Evolutionary conservation across 2,888 invertebrate genomes (phyloP), one percentile per base, ranked within the genome.

Genomic region (Tetranychus truncatus): DNA sequence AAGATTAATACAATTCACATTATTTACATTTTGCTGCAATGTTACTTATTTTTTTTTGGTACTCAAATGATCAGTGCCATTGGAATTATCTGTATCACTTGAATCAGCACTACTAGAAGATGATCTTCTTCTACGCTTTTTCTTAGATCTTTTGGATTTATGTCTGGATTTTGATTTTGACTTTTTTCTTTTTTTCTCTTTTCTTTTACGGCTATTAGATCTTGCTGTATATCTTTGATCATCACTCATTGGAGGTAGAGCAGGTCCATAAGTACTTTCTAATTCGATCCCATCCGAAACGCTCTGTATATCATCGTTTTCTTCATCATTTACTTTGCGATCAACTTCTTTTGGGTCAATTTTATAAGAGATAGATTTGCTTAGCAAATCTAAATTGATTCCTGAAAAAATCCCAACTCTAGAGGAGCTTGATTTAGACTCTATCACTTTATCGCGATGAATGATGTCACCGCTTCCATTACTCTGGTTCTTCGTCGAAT

Each of bases 381-480:
- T 79, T 34, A 79, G 73, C 34, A 77, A 76, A 76, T 78, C 77
- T 45, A 79, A 76, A 75, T 79, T 79, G 71, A 79, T 74, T 67
- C 78, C 77, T 9, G 79, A 77, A 77, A 79, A 79, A 20, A 79
- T 76, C 24, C 77, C 77, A n/a, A 71, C 44, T 72, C 73, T 75
- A 65, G 21, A 55, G 24, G 72, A 18, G 46, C 7, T 76, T 67
- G 20, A 6, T 15, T 65, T 21, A 0, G n/a, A 1, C 55, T 45
- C 20, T 18, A n/a, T 73, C 8, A 20, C 44, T 20, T 71, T 45
- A 75, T 44, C 55, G 6, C 55, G 55, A 55, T 24, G 9, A 55
- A 18, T 34, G 15, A 55, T 55, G 3, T 9, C 9, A 34, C 34
- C 34, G 34, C 34, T 3, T 34, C 34, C 34, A 34, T 34, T 34